These are phyloP conservation scores for Haemorhous mexicanus DNA, from an alignment of 2,113 vertebrate genomes.

Conservation along the genomic window DNA sequence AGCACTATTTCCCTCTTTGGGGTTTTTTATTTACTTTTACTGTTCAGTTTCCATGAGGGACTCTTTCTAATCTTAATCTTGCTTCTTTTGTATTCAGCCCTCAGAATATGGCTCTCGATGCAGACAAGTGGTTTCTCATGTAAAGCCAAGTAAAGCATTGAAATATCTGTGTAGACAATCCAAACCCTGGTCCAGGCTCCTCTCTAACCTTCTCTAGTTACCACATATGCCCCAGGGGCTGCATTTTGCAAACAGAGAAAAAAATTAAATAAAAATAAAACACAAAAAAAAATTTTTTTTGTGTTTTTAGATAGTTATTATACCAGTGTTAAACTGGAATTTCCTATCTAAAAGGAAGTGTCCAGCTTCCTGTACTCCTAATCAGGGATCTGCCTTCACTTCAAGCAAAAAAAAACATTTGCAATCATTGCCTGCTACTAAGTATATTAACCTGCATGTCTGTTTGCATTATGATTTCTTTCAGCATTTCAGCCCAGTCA, in stretches of 20 bases:
- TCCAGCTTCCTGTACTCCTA: neutral
- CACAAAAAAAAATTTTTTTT: neutral
- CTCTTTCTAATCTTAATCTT: neutral
- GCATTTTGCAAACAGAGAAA: neutral
- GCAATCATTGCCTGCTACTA: neutral
- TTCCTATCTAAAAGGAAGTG: neutral
- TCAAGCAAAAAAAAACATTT: neutral
- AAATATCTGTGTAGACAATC: neutral
- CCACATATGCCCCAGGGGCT: fast-evolving
- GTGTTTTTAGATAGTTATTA: neutral
- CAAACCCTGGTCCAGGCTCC: neutral
- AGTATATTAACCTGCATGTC: neutral
- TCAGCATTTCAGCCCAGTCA: neutral
- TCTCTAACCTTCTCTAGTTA: neutral
- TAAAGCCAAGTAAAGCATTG: neutral
- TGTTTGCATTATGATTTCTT: neutral
- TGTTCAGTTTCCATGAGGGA: neutral
- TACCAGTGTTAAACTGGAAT: neutral
- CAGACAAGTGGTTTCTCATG: neutral
- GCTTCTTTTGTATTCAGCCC: neutral
- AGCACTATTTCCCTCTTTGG: fast-evolving
- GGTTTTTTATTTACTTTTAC: neutral
- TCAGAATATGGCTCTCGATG: neutral
- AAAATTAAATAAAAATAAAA: neutral
- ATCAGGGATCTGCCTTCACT: neutral